phyloP scores from a whole-genome alignment of 2,113 vertebrate species.

The Pedetes capensis region DNA sequence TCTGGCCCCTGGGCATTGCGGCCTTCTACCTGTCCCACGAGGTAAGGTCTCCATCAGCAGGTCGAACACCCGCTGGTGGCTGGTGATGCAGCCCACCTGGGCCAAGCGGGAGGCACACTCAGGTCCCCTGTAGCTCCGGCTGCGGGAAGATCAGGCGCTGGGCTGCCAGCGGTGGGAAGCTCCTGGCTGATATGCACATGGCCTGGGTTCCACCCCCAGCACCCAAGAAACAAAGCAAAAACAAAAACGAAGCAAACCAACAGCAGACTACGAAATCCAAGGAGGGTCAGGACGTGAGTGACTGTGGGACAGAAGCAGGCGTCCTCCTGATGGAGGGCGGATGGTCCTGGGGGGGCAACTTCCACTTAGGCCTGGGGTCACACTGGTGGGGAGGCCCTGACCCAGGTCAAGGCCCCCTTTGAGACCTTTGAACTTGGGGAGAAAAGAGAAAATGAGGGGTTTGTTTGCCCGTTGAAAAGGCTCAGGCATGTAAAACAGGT shows the following conservation, averaged over 20 bases:
- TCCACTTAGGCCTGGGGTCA: not conserved
- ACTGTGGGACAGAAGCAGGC: not conserved
- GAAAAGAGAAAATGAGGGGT: not conserved
- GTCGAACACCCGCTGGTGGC: too few relatives aligned
- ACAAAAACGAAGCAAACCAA: too few relatives aligned
- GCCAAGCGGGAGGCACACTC: too few relatives aligned
- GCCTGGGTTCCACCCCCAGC: too few relatives aligned
- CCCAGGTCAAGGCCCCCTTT: accelerated
- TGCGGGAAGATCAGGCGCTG: too few relatives aligned
- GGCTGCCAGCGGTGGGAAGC: too few relatives aligned
- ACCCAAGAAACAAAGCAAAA: too few relatives aligned
- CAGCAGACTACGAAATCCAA: too few relatives aligned
- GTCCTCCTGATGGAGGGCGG: not conserved
- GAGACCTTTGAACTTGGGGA: accelerated
- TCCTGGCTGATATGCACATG: too few relatives aligned
- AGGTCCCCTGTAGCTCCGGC: too few relatives aligned
- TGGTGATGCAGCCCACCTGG: accelerated
- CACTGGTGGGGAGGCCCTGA: not conserved
- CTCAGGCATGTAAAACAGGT: not conserved
- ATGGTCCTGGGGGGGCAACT: not conserved
- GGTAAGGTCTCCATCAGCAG: slow-evolving; percentile 78
- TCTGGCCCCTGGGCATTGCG: slow-evolving; percentile 96
- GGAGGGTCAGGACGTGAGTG: too few relatives aligned
- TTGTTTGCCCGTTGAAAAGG: not conserved
- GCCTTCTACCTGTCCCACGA: slow-evolving; percentile 95